Conservation (phyloP, 1,140 invertebrate genomes). For the Whitmania pigra region DNA sequence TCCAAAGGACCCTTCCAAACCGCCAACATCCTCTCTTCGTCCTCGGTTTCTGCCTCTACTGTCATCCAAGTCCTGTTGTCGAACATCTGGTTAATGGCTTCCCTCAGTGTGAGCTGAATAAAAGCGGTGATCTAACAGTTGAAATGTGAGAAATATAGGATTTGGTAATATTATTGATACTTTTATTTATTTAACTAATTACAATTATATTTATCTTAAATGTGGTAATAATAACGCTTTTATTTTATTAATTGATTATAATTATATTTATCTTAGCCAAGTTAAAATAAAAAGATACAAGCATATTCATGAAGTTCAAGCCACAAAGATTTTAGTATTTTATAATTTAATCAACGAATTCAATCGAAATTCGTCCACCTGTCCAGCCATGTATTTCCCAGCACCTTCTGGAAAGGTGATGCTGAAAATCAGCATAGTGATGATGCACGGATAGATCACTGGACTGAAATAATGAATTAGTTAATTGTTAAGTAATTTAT, state of each 20-base stretch:
- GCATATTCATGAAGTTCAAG: too few species aligned
- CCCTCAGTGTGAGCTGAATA: conserved; percentile 13
- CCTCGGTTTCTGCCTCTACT: conserved; percentile 53
- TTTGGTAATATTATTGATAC: too few species aligned
- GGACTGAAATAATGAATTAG: conserved; percentile 32
- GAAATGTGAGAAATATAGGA: too few species aligned
- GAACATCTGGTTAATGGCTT: conserved; percentile 17
- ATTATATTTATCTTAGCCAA: too few species aligned
- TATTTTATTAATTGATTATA: too few species aligned
- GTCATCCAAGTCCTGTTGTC: conserved; percentile 82
- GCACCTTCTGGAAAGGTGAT: conserved; percentile 39
- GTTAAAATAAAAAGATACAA: too few species aligned
- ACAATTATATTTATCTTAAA: too few species aligned
- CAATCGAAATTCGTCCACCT: conserved; percentile 32
- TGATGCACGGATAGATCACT: conserved; percentile 38
- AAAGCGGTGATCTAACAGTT: not conserved
- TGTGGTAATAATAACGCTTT: too few species aligned
- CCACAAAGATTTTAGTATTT: too few species aligned
- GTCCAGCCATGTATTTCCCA: conserved; percentile 40
- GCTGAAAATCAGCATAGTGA: conserved; percentile 36
- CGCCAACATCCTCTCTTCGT: conserved; percentile 63
- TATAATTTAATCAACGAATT: too few species aligned
- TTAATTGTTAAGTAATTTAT: too few species aligned
- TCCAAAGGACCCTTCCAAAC: conserved; percentile 69
- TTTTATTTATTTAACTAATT: too few species aligned